Base-by-base conservation (phyloP, 2,888 invertebrate species). In the Sicus ferrugineus region DNA sequence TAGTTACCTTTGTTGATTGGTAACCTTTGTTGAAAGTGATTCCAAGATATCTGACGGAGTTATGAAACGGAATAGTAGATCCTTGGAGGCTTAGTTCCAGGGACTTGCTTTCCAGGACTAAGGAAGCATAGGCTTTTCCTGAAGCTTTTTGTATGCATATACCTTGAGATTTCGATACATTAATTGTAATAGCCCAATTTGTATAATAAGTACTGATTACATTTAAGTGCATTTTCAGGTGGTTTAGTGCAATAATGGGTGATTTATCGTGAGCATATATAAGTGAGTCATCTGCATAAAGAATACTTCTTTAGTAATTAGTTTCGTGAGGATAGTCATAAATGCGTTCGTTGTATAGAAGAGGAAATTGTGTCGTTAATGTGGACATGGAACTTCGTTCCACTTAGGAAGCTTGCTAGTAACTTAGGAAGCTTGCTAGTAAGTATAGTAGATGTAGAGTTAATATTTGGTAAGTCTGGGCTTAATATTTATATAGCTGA, bases 201-300 rank as follows among this genome's bases (percentile, higher is more conserved):
- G 38, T 9, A 14, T 38, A 38, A 38, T 38, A 38, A 14, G 38
- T 9, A 38, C 14, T 38, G 38, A 38, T 38, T 38, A 38, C 14
- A 38, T 38, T 38, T 38, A 38, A 14, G 14, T 38, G 38, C 9
- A 9, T 7, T 38, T 38, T 14, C 14, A 38, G 38, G 38, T 38
- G 38, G 7, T 14, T 54, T 54, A 54, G 23, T 54, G 4, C 54
- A 11, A 23, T 23, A 19, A 21, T 11, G 16, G 54, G 54, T 11
- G 54, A 54, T 23, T 54, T 23, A 7, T n/a, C 54, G 23, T 54
- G 54, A 19, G 54, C 54, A 23, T 54, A 54, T 54, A 54, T 54
- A 3, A 54, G 23, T 3, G 54, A 54, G 23, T 54, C 6, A 54
- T 54, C 54, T 21, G 23, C 54, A 54, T 54, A 54, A 23, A 54